Base-by-base conservation (phyloP, 1,140 invertebrate genomes). In the Harpegnathos saltator region DNA sequence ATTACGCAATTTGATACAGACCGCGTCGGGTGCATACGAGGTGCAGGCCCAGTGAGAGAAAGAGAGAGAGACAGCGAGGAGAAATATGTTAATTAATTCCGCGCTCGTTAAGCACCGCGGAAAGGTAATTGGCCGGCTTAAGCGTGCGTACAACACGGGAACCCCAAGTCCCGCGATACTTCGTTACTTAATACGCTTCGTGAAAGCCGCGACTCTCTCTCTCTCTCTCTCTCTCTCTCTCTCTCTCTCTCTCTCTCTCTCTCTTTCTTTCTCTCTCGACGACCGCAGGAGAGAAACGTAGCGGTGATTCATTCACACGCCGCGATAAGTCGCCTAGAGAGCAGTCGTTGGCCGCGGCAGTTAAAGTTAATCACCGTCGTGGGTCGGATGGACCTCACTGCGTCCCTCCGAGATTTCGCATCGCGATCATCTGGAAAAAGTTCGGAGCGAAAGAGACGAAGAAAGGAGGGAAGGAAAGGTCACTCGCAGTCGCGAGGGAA, bases 121-220 rank as follows among this genome's bases (percentile, higher is more conserved):
- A 33, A 73, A 73, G 56, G 59, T 74, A 74, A 82, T 74, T 82
- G 59, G 75, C 56, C 71, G 19, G 26, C 26, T 73, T 73, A 38
- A 62, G 75, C 15, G 68, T n/a, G 22, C 38, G 62, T 61, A 62
- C 24, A 24, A 74, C 26, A 19, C 62, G 1, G 48, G 7, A 52
- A 62, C 26, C 44, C 50, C 19, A 61, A 33, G 26, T 69, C 26
- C 75, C 56, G 74, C 52, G 33, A 63, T 69, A 71, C 59, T 33
- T 50, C 9, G 54, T 86, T 88, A 22, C 56, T 75, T 52, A 85
- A 88, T 82, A 29, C 15, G 50, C 81, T 71, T n/a, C 62, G 84
- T 17, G 86, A 83, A 89, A 89, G 84, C 74, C 73, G 69, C 62
- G 54, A 85, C 83, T 85, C 56, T n/a, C n/a, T n/a, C n/a, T n/a